Conservation (phyloP, 2,113 vertebrate genomes). For the Apodemus sylvaticus region DNA sequence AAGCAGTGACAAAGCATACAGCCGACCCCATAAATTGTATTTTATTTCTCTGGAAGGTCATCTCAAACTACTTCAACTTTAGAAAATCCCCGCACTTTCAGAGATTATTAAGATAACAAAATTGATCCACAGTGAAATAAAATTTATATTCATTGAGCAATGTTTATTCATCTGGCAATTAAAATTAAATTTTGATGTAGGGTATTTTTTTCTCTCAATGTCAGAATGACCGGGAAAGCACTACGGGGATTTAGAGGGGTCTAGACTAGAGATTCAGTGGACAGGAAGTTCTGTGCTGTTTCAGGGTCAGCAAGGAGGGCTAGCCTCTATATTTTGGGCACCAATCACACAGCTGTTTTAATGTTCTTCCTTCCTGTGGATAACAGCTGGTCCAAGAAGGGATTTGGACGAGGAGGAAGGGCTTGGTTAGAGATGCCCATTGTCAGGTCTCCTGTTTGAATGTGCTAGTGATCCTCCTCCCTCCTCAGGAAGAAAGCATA, state of each 20-base stretch:
- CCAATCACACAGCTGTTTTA: neutral
- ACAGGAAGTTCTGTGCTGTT: constrained; percentile 1
- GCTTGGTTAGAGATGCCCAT: neutral
- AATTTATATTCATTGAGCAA: constrained; percentile 29
- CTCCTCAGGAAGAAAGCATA: neutral
- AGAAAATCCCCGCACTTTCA: constrained; percentile 38
- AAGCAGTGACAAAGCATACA: constrained; percentile 54
- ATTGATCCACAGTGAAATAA: neutral
- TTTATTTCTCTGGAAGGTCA: constrained; percentile 67
- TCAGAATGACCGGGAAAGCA: neutral
- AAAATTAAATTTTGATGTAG: constrained; percentile 43
- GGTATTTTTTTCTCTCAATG: neutral
- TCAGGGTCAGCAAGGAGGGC: neutral
- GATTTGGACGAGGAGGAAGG: neutral
- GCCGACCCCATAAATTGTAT: constrained; percentile 52
- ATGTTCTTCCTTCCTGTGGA: neutral
- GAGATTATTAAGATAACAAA: constrained; percentile 56
- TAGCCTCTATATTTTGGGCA: neutral
- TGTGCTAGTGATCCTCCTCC: neutral
- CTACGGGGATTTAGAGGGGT: neutral
- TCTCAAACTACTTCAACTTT: constrained; percentile 35
- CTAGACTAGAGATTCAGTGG: neutral
- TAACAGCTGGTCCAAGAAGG: neutral
- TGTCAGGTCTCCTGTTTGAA: neutral
- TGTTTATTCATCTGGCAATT: constrained; percentile 20